Evolutionary conservation across 2,888 invertebrate genomes (phyloP).

Genomic region (Lasioglossum marginatum): DNA sequence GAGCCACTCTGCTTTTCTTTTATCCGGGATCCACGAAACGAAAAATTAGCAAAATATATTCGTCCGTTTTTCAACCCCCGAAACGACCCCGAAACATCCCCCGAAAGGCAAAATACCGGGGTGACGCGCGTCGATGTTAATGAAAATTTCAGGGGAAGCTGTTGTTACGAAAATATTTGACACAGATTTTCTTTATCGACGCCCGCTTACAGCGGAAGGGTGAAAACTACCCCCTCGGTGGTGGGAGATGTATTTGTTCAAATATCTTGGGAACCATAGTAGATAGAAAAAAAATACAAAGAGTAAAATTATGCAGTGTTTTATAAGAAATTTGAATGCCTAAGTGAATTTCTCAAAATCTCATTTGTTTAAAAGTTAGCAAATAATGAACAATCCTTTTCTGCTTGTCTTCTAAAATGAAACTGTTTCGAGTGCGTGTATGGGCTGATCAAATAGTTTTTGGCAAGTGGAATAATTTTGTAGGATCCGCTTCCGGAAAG

Average conservation of each 20-base stretch:
- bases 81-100: background rate
- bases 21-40: background rate
- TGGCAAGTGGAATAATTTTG: background rate
- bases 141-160: background rate
- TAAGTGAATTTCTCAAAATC: background rate
- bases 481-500: background rate
- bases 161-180: background rate
- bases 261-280: background rate
- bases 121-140: background rate
- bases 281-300: background rate
- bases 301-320: background rate
- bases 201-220: background rate
- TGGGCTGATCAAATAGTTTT: background rate
- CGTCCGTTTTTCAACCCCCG: background rate
- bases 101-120: background rate
- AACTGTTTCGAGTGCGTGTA: background rate
- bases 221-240: background rate
- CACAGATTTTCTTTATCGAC: background rate
- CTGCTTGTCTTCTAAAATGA: background rate
- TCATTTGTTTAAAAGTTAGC: background rate
- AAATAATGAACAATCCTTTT: background rate
- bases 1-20: background rate
- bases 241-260: background rate
- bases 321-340: background rate
- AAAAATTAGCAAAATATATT: background rate